Conservation (phyloP, 2,113 vertebrate species). For the Cottus gobio region DNA sequence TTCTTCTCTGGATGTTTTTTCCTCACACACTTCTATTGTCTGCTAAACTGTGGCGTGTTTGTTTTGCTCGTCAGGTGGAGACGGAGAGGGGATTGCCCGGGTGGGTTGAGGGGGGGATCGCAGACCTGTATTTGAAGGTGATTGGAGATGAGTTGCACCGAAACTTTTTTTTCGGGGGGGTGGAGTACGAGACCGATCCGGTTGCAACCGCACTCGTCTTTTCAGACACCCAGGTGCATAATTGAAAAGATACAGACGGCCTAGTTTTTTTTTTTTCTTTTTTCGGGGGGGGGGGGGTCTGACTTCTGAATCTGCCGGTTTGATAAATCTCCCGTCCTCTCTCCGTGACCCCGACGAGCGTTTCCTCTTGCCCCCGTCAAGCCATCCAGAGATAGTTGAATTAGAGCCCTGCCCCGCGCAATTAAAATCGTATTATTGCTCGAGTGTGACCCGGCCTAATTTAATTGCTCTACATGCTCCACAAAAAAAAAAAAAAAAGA, state of each 20-base stretch:
- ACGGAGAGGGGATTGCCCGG: slow-evolving; percentile 25
- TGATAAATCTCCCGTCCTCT: slow-evolving; percentile 5
- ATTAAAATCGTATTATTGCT: slow-evolving; percentile 82
- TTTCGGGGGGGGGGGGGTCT: too few relatives aligned
- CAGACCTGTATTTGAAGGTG: slow-evolving; percentile 47
- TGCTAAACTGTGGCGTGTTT: slow-evolving; percentile 23
- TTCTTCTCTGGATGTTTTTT: slow-evolving; percentile 9
- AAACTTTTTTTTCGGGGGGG: neutral
- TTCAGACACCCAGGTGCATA: slow-evolving; percentile 42
- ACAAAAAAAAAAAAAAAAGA: slow-evolving; percentile 73
- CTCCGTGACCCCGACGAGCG: slow-evolving; percentile 45
- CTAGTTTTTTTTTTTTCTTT: neutral
- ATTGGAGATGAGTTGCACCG: slow-evolving; percentile 41
- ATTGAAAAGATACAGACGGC: slow-evolving; percentile 31
- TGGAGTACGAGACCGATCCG: slow-evolving; percentile 16
- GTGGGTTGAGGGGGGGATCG: too few relatives aligned
- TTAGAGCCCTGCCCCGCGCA: slow-evolving; percentile 74
- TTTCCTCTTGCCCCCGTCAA: slow-evolving; percentile 66
- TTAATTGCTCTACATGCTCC: slow-evolving; percentile 77
- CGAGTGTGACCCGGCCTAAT: slow-evolving; percentile 77
- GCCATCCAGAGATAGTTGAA: slow-evolving; percentile 78
- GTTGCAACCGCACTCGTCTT: slow-evolving; percentile 44
- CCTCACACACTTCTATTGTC: neutral
- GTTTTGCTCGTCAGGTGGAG: slow-evolving; percentile 32
- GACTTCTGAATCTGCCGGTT: slow-evolving; percentile 5